Evolutionary conservation across 2,113 vertebrate species (phyloP), one percentile per base, ranked within the genome.

Genomic region (Mobula hypostoma): DNA sequence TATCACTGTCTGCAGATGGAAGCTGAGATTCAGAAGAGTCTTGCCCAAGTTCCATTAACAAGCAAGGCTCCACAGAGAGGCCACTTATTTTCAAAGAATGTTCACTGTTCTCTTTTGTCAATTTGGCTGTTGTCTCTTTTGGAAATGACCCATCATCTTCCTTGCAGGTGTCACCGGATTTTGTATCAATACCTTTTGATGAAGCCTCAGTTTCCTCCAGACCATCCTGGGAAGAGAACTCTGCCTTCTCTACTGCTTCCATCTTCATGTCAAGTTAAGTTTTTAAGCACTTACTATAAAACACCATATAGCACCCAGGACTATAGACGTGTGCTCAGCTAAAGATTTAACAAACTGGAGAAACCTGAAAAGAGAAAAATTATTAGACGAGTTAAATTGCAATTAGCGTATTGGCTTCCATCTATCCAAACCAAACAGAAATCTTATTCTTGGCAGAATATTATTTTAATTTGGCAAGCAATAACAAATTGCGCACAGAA

Each of bases 21-120:
- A 97, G 96, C 95, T 98, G 98, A 79, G 98, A 99, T 95, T 99
- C 98, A 0, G 97, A 97, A 63, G 98, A 99, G 96, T 99, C 98
- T 95, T 98, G 95, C 94, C 98, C 97, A 94, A 99, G 97, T 96
- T 99, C 98, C 97, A 98, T 98, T 96, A 99, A 97, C 87, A 99
- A 96, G 95, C 98, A 99, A 88, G 99, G 98, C 98, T 99, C 99
- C 0, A 98, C 98, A 90, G 97, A 97, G 19, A 98, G 97, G 94
- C 98, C 97, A 0, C 96, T 95, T 74, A 98, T 97, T 96, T 98
- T 98, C 40, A 96, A 96, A 87, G 95, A 95, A n/a, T 96, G 7
- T 3, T 97, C 95, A 93, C 95, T 95, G 0, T 40, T 95, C 76
- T 98, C 98, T 72, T 99, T 98, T 94, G 61, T 90, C 61, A 90